Conservation (phyloP, 2,888 invertebrate species). For the Chrysotoxum bicinctum region DNA sequence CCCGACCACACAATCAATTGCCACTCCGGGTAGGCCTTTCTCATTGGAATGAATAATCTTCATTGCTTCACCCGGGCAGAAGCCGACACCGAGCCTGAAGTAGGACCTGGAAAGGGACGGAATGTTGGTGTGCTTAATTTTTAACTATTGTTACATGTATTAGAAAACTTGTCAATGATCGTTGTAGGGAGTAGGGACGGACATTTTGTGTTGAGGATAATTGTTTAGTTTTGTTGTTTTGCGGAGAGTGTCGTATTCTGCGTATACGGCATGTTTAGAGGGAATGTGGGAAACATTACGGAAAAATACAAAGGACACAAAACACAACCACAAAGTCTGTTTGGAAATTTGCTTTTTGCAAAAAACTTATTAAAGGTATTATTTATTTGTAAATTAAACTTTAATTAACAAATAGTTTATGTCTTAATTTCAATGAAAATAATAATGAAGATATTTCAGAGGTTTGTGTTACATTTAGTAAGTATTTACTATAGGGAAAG, state of each 20-base stretch:
- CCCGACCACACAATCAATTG: slow-evolving; percentile 68
- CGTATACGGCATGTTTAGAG: background rate
- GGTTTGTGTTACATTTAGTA: too few relatives aligned
- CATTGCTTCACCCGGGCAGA: slow-evolving; percentile 19
- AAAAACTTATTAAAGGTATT: background rate
- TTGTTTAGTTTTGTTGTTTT: slow-evolving; percentile 16
- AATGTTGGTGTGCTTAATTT: slow-evolving; percentile 27
- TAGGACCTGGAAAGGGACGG: background rate
- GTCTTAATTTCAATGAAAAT: too few relatives aligned
- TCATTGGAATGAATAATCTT: slow-evolving; percentile 62
- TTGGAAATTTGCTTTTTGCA: background rate
- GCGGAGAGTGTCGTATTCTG: background rate
- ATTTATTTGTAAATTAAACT: background rate
- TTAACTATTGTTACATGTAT: slow-evolving; percentile 29
- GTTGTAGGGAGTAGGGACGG: slow-evolving; percentile 6
- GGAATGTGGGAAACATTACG: background rate
- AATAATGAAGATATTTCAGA: too few relatives aligned
- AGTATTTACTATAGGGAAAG: too few relatives aligned
- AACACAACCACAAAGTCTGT: background rate
- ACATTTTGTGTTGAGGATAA: slow-evolving; percentile 19
- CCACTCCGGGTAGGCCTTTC: slow-evolving; percentile 46
- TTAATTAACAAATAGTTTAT: background rate
- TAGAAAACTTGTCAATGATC: slow-evolving; percentile 32
- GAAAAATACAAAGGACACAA: background rate
- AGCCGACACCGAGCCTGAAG: background rate